Evolutionary conservation across 2,797 vertebrate species (phyloP), one percentile per base, ranked within the genome.

Genomic region (Xiphorhynchus erythropygius): DNA sequence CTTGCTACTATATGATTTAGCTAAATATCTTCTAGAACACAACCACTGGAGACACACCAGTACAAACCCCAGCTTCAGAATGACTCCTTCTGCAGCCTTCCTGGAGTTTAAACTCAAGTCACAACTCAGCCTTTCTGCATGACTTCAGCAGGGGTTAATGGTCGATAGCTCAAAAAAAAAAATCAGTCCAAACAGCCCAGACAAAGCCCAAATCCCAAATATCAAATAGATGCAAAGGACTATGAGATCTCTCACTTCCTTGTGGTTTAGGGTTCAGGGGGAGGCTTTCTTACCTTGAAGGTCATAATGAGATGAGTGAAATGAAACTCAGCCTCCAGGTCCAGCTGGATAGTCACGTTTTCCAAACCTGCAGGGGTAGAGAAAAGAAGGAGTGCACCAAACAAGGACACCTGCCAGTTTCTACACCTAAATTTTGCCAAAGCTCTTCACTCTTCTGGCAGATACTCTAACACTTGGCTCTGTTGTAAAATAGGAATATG

Each of bases 261-360:
- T 25, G 33, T 79, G 82, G 80, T 92, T 97, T 64, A 69, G 23
- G 15, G 68, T 55, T 73, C 0, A 0, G 39, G 18, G 18, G 69
- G 79, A 93, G 60, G 56, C 64, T 94, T 96, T 80, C 95, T 97
- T 98, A 99, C 99, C 98, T 99, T 99, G 97, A 99, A 99, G 60
- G 99, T 99, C 99, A 99, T 99, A 95, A 99, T 99, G 97, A 99
- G 99, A 97, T 99, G 99, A 93, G 99, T 99, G 96, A 99, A 99
- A 97, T 99, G 99, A 97, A 99, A 99, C 97, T 99, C 99, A 0
- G 99, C 99, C 97, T 99, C 99, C 92, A 99, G 97, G 96, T 99
- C 98, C 96, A 99, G 97, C 96, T 99, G 99, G 91, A 99, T 95
- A 41, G 98, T 99, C 84, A 99, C 99, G 1, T 99, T 99, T 98